These are phyloP conservation scores for Napeogenes sylphis DNA, from an alignment of 2,888 invertebrate genomes.

Conservation along the genomic window DNA sequence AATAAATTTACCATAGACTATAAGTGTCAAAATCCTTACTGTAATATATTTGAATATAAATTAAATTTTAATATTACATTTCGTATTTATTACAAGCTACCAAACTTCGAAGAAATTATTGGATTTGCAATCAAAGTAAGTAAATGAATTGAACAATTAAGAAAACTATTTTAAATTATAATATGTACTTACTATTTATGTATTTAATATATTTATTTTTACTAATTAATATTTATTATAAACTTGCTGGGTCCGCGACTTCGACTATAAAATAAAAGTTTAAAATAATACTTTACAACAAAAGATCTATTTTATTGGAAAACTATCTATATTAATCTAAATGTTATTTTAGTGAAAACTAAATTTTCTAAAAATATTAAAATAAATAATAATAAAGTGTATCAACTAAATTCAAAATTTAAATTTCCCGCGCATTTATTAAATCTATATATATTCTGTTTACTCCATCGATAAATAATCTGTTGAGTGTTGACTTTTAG, in stretches of 20 bases:
- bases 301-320: not conserved
- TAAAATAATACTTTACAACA: not conserved
- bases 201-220: not conserved
- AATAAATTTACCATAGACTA: too few relatives aligned
- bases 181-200: not conserved
- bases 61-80: not conserved
- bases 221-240: not conserved
- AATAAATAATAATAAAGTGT: not conserved
- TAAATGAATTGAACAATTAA: not conserved
- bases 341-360: not conserved
- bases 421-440: not conserved
- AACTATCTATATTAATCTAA: not conserved
- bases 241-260: not conserved
- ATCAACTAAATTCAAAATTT: not conserved
- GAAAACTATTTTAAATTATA: not conserved
- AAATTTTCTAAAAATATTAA: too few relatives aligned
- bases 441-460: too few relatives aligned
- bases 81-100: not conserved
- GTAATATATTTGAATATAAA: too few relatives aligned
- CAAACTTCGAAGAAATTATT: conserved; percentile 3
- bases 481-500: not conserved
- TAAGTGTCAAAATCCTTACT: too few relatives aligned
- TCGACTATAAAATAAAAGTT: not conserved
- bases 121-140: conserved; percentile 3
- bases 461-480: not conserved